Evolutionary conservation across 2,888 invertebrate species (phyloP).

Genomic region (Brachyopa scutellaris): DNA sequence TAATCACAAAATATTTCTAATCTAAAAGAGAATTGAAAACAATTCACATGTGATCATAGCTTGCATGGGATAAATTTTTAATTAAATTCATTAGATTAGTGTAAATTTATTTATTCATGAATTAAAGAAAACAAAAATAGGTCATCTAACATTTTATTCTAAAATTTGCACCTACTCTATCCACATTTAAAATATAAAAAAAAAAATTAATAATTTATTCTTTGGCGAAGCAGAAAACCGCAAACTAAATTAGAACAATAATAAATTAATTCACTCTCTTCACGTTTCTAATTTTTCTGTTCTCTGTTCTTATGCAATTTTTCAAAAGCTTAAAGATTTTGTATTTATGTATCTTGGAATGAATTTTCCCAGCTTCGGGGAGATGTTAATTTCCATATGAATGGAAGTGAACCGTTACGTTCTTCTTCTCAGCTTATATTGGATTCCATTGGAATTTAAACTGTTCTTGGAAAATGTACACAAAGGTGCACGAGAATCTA

Average conservation of each 20-base stretch:
- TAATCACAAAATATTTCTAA: too few species aligned
- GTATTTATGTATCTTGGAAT: not conserved
- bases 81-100: too few species aligned
- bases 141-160: constrained; percentile 20
- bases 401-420: constrained; percentile 13
- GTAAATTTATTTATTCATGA: too few species aligned
- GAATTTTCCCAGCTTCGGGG: not conserved
- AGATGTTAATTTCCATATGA: constrained; percentile 30
- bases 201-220: not conserved
- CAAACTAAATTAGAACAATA: constrained; percentile 17
- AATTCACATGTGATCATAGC: too few species aligned
- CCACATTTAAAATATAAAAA: not conserved
- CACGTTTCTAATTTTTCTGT: too few species aligned
- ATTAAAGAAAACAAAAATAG: not conserved
- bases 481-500: not conserved
- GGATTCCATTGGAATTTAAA: constrained; percentile 5
- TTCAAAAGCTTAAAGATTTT: constrained; percentile 5
- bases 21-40: too few species aligned
- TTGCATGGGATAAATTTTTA: too few species aligned
- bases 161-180: not conserved
- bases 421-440: not conserved
- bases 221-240: not conserved
- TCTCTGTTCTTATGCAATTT: not conserved
- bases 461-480: constrained; percentile 22
- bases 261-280: not conserved